Percentiles rank a stretch among this genome's conserved stretches.
These are phyloP conservation scores for Pomatostomus ruficeps DNA, from an alignment of 2,113 vertebrate species.

Conservation along the genomic window DNA sequence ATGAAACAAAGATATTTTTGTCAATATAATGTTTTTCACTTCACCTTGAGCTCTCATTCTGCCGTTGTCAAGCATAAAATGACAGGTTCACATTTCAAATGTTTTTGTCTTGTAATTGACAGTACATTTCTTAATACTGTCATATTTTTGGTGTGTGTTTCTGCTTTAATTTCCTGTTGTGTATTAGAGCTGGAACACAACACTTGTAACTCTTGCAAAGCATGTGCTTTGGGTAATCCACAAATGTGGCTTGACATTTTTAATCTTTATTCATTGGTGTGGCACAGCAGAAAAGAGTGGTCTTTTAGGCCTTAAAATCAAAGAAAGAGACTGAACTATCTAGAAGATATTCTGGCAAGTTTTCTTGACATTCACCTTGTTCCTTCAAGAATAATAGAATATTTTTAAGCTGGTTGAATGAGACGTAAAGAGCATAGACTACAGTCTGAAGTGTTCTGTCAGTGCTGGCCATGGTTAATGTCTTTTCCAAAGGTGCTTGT, in stretches of 20 bases:
- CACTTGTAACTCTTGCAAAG: neutral
- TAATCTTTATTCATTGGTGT: neutral
- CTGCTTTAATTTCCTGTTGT: neutral
- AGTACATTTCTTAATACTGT: neutral
- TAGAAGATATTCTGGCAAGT: neutral
- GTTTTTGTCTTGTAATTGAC: slow-evolving; percentile 12
- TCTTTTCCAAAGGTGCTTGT: neutral
- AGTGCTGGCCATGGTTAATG: neutral
- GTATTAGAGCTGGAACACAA: neutral
- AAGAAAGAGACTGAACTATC: neutral
- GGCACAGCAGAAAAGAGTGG: neutral
- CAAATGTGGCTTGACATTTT: neutral
- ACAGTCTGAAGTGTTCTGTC: neutral
- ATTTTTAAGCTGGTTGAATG: neutral
- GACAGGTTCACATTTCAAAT: neutral
- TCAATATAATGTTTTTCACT: neutral
- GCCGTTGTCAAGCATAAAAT: slow-evolving; percentile 8
- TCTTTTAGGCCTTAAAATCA: neutral
- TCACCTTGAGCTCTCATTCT: neutral
- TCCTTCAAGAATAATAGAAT: neutral
- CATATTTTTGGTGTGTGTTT: neutral
- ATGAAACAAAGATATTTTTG: neutral
- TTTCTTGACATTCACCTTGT: neutral
- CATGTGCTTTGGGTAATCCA: neutral
- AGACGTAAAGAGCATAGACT: neutral